Conservation (phyloP, 1,140 invertebrate species). For the Caenorhabditis briggsae region DNA sequence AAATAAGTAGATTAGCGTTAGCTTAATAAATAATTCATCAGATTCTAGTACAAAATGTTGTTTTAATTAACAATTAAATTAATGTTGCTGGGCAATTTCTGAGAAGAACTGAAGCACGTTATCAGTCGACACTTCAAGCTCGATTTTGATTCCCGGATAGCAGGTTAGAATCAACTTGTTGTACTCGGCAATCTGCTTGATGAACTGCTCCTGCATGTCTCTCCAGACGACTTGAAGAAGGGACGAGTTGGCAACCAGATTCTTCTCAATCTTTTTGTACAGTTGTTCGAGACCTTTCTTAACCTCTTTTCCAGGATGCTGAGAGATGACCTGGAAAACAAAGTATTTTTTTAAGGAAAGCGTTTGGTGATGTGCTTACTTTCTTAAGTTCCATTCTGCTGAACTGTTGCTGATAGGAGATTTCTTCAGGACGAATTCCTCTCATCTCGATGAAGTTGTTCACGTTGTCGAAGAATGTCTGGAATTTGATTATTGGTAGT, state of each 20-base stretch:
- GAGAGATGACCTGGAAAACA: conserved; percentile 83
- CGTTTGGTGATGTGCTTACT: conserved; percentile 80
- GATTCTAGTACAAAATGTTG: no score
- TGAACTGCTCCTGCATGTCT: conserved; percentile 98
- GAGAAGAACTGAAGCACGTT: conserved; percentile 97
- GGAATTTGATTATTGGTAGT: not conserved
- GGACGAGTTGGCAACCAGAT: conserved; percentile 93
- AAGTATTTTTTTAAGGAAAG: no score
- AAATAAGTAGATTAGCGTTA: no score
- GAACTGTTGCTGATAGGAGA: conserved; percentile 96
- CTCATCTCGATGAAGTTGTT: conserved; percentile 79
- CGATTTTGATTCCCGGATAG: conserved; percentile 94
- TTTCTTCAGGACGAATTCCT: conserved; percentile 95
- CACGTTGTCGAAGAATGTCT: conserved; percentile 38
- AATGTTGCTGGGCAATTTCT: conserved; percentile 96
- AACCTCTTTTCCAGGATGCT: conserved; percentile 94
- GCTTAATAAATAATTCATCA: no score
- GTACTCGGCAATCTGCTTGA: conserved; percentile 93
- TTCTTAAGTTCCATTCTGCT: conserved; percentile 95
- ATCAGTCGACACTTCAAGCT: conserved; percentile 93
- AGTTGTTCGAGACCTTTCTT: conserved; percentile 94
- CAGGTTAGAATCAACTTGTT: conserved; percentile 93
- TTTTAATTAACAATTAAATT: not conserved
- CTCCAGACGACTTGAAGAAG: conserved; percentile 96
- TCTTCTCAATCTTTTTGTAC: conserved; percentile 97